Base-by-base conservation (phyloP, 1,140 invertebrate species). In the Argopecten irradians region DNA sequence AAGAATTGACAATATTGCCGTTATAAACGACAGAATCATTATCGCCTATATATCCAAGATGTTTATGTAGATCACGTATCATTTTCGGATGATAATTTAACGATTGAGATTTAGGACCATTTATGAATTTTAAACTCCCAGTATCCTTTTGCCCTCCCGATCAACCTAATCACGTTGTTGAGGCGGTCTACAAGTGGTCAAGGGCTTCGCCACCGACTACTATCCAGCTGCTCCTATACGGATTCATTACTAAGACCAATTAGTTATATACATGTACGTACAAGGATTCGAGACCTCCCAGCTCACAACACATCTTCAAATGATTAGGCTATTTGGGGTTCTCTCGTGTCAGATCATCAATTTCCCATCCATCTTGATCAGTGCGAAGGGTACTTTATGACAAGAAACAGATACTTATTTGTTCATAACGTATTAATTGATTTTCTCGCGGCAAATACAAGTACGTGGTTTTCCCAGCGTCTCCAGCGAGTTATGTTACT, bases 381-480 rank as follows among this genome's bases (percentile, higher is more conserved):
- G 55, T n/a, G 55, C 22, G 8, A 71, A n/a, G 55, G 55, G 55
- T 28, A 11, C 55, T 71, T 11, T 71, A 28, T 71, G n/a, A 28
- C 55, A 16, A 71, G n/a, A 28, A 71, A 71, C 22, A 71, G 55
- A 71, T 71, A 71, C 55, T 71, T n/a, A 71, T 71, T 71, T 71
- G 22, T 71, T 71, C 55, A 71, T 71, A 71, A 71, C 55, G 28
- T 28, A 71, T 71, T 71, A n/a, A 71, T 71, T 71, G 55, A 71
- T 71, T 71, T 71, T 71, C 55, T 71, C 55, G n/a, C 13, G 22
- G 16, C 7, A 71, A 71, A 28, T n/a, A 28, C 8, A 28, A 1
- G n/a, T 71, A n/a, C 13, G 55, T 71, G n/a, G 8, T n/a, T 28
- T 5, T 71, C 43, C 43, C 22, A 28, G 55, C 22, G 28, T 7